Base-by-base conservation (phyloP, 2,113 vertebrate genomes). In the Neotoma lepida region DNA sequence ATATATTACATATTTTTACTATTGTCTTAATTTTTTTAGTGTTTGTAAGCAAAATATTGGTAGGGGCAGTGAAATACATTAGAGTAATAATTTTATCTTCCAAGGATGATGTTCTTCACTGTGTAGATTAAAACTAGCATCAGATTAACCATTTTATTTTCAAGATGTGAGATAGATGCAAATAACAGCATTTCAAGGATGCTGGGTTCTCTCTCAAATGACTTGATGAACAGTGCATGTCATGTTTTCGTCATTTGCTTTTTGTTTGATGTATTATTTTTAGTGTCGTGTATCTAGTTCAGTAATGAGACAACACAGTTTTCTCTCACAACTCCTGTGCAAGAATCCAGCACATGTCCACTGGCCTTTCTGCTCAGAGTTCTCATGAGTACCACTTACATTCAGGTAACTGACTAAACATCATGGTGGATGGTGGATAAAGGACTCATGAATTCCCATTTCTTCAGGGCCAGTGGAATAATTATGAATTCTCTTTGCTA, bases 21-120 rank as follows among this genome's bases (percentile, higher is more conserved):
- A 4, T 15, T 71, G 51, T 41, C 20, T 61, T 74, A 22, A 6
- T 17, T 39, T 5, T 24, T 63, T 20, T 30, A 41, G 7, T 56
- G 80, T 88, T 92, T 92, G 17, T 78, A 26, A 80, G 49, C 15
- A 91, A 74, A 70, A 68, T 94, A 88, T 90, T 85, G 20, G 26
- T 85, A 20, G 18, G 9, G 10, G 56, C 33, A 90, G 8, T 30
- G 51, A 61, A 46, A 64, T 18, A 54, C 33, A 90, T 56, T 70
- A 66, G 41, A 76, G 13, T 41, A 41, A 86, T 49, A 54, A 74
- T 51, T 73, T 35, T 0, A 68, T 10, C 39, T 74, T 51, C 22
- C 8, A 44, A 92, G 7, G 44, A 44, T 88, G n/a, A 13, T 94
- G 9, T 44, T 80, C 24, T 70, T 93, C 18, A 70, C 18, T 30